Evolutionary conservation across 2,113 vertebrate genomes (phyloP).

Genomic region (Poeciliopsis retropinna): DNA sequence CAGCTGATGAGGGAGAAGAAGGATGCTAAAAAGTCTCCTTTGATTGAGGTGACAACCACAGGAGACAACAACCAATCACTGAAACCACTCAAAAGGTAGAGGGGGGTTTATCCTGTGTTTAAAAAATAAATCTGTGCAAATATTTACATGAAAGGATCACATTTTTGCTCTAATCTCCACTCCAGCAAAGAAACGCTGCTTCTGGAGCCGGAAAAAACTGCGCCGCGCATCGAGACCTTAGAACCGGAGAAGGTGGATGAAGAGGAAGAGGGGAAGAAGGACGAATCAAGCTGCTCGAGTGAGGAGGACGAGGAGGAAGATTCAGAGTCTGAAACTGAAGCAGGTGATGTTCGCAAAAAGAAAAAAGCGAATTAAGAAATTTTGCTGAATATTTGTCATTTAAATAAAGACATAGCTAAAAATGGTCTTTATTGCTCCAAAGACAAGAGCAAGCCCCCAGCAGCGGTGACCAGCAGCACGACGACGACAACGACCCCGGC

Average conservation of each 20-base stretch:
- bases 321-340: constrained; percentile 96
- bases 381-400: background rate
- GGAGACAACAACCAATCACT: constrained; percentile 95
- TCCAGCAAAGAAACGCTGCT: constrained; percentile 92
- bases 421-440: constrained; percentile 27
- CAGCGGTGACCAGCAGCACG: constrained; percentile 85
- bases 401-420: background rate
- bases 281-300: constrained; percentile 98
- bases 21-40: constrained; percentile 91
- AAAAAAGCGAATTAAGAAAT: background rate
- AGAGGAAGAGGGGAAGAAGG: constrained; percentile 95
- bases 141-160: background rate
- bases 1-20: constrained; percentile 95
- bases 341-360: constrained; percentile 77
- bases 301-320: constrained; percentile 99
- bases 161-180: background rate
- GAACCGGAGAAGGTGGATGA: constrained; percentile 95
- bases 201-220: constrained; percentile 92
- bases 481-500: constrained; percentile 70
- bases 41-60: constrained; percentile 94
- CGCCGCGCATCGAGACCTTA: constrained; percentile 90
- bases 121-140: background rate
- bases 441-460: constrained; percentile 91
- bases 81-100: constrained; percentile 93
- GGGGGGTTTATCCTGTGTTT: background rate